phyloP scores from a whole-genome alignment of 1,140 invertebrate genomes.

The Orchesella cincta region DNA sequence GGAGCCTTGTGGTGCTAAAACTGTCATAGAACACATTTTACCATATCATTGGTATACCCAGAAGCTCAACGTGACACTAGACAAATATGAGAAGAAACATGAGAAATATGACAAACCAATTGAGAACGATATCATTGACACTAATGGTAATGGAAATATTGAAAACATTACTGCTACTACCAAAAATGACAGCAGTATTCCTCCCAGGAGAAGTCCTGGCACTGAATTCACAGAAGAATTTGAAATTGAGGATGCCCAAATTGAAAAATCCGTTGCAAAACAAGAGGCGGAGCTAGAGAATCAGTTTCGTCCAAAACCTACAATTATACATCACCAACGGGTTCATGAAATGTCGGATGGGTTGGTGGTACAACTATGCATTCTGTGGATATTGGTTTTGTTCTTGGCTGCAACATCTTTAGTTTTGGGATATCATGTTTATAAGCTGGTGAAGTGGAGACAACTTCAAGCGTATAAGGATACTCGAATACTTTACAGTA shows the following conservation, averaged over 20 bases:
- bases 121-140: not conserved
- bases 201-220: not conserved
- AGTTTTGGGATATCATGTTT: constrained; percentile 30
- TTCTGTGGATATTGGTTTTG: constrained; percentile 34
- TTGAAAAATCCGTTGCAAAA: constrained; percentile 31
- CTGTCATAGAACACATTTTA: constrained; percentile 21
- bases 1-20: constrained; percentile 26
- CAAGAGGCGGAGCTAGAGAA: constrained; percentile 13
- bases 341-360: not conserved
- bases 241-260: constrained; percentile 26
- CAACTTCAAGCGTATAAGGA: constrained; percentile 37
- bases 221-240: not conserved
- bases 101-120: no score
- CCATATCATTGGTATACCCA: constrained; percentile 32
- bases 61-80: not conserved
- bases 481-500: constrained; percentile 35
- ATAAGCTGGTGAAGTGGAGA: constrained; percentile 35
- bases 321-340: not conserved
- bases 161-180: not conserved
- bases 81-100: not conserved
- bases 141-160: not conserved
- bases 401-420: not conserved
- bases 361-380: constrained; percentile 25
- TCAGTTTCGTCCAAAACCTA: not conserved
- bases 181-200: constrained; percentile 20